These are phyloP conservation scores for Drosophila setifemur DNA, from an alignment of 1,140 invertebrate genomes.

Conservation along the genomic window DNA sequence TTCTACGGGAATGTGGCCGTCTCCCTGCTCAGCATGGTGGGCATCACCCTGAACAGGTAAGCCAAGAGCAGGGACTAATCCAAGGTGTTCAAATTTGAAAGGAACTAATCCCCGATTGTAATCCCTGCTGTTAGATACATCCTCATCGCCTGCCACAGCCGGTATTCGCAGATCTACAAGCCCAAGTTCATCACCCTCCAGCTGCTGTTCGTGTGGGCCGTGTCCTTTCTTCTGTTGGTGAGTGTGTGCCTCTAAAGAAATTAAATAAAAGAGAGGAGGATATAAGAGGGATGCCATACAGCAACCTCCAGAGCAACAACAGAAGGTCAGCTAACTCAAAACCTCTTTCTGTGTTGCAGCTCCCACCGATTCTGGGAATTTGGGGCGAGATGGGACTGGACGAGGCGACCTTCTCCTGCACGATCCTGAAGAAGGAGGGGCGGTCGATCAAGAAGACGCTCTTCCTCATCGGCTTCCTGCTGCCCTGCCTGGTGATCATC, in stretches of 20 bases:
- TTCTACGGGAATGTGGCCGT: constrained; percentile 95
- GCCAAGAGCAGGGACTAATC: neutral
- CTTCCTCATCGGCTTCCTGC: constrained; percentile 91
- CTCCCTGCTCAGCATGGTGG: constrained; percentile 93
- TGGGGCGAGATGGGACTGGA: constrained; percentile 93
- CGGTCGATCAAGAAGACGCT: constrained; percentile 93
- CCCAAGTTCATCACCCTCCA: constrained; percentile 88
- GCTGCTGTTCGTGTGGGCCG: constrained; percentile 90
- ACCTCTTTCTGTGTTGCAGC: constrained; percentile 84
- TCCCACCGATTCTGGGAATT: constrained; percentile 90
- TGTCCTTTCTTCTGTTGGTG: constrained; percentile 87
- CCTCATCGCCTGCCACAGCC: constrained; percentile 89
- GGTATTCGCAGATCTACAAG: constrained; percentile 90
- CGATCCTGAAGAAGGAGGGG: constrained; percentile 90
- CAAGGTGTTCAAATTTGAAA: constrained; percentile 1
- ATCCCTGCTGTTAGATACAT: constrained; percentile 86
- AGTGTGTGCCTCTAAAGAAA: too few relatives aligned
- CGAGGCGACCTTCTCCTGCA: constrained; percentile 91
- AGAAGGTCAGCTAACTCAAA: neutral
- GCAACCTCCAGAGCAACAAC: too few relatives aligned
- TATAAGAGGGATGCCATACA: too few relatives aligned
- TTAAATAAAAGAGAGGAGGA: too few relatives aligned
- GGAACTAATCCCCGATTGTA: constrained; percentile 5
- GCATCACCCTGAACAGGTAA: constrained; percentile 94
- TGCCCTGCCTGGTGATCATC: constrained; percentile 92